A percentile compares a stretch with the other conserved stretches of the same genome.
phyloP scores from a whole-genome alignment of 2,797 vertebrate species.

The Scleropages formosus region DNA sequence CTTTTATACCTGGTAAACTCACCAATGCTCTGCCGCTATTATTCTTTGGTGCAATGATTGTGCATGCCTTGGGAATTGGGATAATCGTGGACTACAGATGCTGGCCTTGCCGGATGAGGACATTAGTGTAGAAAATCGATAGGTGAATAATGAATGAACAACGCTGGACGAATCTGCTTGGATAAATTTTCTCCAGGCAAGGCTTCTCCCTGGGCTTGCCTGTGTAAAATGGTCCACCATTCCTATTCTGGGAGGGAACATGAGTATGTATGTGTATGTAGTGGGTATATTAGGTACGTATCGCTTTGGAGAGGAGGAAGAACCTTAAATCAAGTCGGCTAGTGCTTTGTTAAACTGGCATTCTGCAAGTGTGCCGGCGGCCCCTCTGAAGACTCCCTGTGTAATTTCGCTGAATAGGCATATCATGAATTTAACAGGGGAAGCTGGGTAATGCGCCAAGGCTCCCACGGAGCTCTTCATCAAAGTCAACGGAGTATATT shows the following conservation, averaged over 20 bases:
- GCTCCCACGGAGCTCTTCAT: conserved; percentile 54
- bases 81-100: too few relatives aligned
- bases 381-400: conserved; percentile 40
- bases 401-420: conserved; percentile 60
- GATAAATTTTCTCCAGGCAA: neutral
- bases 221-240: too few relatives aligned
- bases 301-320: neutral
- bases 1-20: too few relatives aligned
- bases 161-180: neutral
- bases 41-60: conserved; percentile 3
- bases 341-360: conserved; percentile 35
- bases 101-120: neutral
- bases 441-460: conserved; percentile 47
- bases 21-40: conserved; percentile 16
- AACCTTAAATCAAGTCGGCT: conserved; percentile 31
- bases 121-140: conserved; percentile 5
- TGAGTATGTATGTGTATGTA: neutral
- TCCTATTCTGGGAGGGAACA: neutral
- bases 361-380: conserved; percentile 30
- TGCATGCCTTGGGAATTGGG: neutral
- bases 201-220: neutral
- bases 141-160: conserved; percentile 12
- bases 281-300: neutral
- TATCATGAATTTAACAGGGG: conserved; percentile 53
- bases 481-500: conserved; percentile 59